Evolutionary conservation across 64 coral and sea anemone species (phyloP), one percentile per base, ranked within the genome.

Genomic region (Dendrophyllia cribrosa): DNA sequence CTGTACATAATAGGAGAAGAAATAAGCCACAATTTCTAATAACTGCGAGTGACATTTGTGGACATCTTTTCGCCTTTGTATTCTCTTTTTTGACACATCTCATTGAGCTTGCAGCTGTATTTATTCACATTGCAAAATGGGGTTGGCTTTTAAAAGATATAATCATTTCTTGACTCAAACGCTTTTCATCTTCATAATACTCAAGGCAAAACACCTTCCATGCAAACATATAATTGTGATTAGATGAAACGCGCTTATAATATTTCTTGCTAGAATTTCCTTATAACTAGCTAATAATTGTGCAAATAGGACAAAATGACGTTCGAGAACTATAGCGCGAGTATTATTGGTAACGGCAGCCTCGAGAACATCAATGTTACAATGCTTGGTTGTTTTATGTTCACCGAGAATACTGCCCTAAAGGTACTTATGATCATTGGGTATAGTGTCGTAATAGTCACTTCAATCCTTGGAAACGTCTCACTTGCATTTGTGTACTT

Each of bases 401-500:
- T 82, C 43, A 82, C 78, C 1, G 26, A 66, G 58, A 63, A 26
- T 17, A 14, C 13, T 34, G 58, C 59, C 9, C 45, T 82, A 17
- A 82, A 82, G 59, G 43, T 59, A 23, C 43, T 66, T 12, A 82
- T 82, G 78, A 14, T 47, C 5, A n/a, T 47, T 46, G 78, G 13
- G 5, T 82, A 82, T 19, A 45, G 26, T 47, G 26, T 21, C 1
- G 15, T 64, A 17, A 64, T 82, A 6, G 59, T 13, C 7, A 66
- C 78, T 43, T 63, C 78, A 6, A n/a, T 64, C 34, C 6, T 45
- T 4, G 78, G 78, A n/a, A 82, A 82, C 5, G 34, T 34, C 16
- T 46, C 45, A 64, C 4, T 82, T 21, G 78, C 59, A 45, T 82
- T 43, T 17, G 43, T 82, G 14, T 82, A 46, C 55, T 82, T n/a